Conservation (phyloP, 2,113 vertebrate species). For the Larimichthys crocea region DNA sequence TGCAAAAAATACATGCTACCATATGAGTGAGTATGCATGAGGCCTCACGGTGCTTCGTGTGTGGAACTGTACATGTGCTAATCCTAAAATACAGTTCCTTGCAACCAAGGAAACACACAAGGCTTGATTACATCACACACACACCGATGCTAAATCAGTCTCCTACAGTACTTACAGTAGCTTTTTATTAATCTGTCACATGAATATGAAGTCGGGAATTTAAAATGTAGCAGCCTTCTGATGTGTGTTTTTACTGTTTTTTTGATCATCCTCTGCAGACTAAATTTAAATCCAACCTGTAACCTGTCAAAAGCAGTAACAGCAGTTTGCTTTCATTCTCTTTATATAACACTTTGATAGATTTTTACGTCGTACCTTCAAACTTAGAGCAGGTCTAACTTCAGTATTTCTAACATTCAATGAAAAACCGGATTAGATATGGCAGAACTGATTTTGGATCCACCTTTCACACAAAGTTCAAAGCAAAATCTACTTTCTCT, state of each 20-base stretch:
- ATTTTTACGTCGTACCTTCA: background rate
- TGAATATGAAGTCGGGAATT: background rate
- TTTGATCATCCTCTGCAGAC: background rate
- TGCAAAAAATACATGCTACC: conserved; percentile 25
- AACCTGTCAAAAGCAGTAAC: background rate
- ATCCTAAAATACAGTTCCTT: conserved; percentile 41
- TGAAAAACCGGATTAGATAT: conserved; percentile 22
- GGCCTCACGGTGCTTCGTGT: conserved; percentile 42
- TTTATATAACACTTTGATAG: background rate
- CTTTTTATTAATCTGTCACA: conserved; percentile 6
- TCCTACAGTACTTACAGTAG: background rate
- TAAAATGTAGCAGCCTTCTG: background rate
- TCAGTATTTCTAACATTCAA: background rate
- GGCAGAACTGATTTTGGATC: background rate
- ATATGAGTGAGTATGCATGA: conserved; percentile 35
- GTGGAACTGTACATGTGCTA: conserved; percentile 56
- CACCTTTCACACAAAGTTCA: conserved; percentile 12
- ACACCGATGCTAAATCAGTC: conserved; percentile 1
- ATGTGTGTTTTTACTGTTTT: background rate
- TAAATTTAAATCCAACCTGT: background rate
- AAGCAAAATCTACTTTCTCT: conserved; percentile 2
- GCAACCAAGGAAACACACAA: conserved; percentile 27
- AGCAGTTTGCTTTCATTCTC: background rate
- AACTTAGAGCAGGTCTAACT: background rate
- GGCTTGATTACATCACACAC: conserved; percentile 21